These are phyloP conservation scores for Trididemnum clinides DNA, from an alignment of 23 tunicate genomes.

Conservation along the genomic window DNA sequence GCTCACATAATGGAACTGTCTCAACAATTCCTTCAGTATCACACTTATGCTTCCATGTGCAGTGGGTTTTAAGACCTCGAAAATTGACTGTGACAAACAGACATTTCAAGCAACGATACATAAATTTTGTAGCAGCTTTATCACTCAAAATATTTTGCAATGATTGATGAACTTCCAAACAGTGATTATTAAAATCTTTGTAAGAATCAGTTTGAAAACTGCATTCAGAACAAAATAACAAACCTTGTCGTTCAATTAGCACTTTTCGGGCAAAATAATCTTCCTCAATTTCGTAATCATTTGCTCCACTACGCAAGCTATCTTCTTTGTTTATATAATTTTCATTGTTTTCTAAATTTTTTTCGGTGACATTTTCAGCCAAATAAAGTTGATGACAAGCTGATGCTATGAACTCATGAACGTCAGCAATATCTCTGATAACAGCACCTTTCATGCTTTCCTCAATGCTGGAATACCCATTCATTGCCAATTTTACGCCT, in stretches of 20 bases:
- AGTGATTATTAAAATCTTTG: conserved; percentile 24
- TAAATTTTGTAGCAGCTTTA: background rate
- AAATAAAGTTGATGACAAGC: background rate
- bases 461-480: too few relatives aligned
- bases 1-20: background rate
- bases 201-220: conserved; percentile 13
- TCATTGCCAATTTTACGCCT: too few relatives aligned
- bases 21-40: background rate
- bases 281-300: too few relatives aligned
- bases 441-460: too few relatives aligned
- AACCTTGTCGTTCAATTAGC: background rate
- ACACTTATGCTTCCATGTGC: background rate
- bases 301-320: too few relatives aligned
- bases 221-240: conserved; percentile 37
- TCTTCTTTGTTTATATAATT: too few relatives aligned
- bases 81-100: conserved; percentile 1
- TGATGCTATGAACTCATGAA: background rate
- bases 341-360: background rate
- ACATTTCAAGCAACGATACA: conserved; percentile 27
- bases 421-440: background rate
- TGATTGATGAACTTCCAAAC: background rate
- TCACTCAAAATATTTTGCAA: background rate
- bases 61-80: conserved; percentile 29
- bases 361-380: background rate
- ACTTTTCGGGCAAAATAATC: too few relatives aligned